These are phyloP conservation scores for Pristionchus arcanus DNA, from an alignment of 2,888 invertebrate genomes.

Conservation along the genomic window DNA sequence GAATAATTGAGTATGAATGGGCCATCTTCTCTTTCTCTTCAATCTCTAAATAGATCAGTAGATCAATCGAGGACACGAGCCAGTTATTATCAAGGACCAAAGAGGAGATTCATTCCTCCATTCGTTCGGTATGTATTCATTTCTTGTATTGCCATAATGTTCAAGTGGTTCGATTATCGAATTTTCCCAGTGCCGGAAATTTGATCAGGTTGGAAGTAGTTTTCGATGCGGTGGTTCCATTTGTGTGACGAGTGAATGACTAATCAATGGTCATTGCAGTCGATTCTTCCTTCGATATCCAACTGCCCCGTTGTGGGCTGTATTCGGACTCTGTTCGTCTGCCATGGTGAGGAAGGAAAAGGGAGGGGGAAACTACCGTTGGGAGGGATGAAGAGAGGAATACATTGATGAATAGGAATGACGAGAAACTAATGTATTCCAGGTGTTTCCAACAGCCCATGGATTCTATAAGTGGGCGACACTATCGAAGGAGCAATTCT, in stretches of 20 bases:
- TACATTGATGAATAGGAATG: neutral
- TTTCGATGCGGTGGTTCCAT: neutral
- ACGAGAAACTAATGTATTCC: neutral
- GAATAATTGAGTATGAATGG: neutral
- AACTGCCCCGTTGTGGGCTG: conserved; percentile 64
- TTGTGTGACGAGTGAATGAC: neutral
- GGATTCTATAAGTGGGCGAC: conserved; percentile 29
- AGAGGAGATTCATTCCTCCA: conserved; percentile 62
- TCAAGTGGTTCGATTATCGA: too few species aligned
- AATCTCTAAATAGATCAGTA: conserved; percentile 32
- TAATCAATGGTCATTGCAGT: conserved; percentile 56
- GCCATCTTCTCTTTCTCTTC: neutral
- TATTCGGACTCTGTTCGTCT: conserved; percentile 65
- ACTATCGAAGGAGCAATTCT: conserved; percentile 60
- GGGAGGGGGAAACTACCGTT: neutral
- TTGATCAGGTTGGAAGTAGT: too few species aligned
- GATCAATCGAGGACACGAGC: conserved; percentile 59
- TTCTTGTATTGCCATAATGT: too few species aligned
- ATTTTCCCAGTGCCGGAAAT: too few species aligned
- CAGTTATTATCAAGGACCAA: conserved; percentile 65
- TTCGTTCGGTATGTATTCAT: conserved; percentile 62
- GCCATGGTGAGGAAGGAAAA: conserved; percentile 66
- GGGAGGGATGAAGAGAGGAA: neutral
- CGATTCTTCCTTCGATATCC: conserved; percentile 69
- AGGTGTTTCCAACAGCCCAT: conserved; percentile 35